phyloP scores from a whole-genome alignment of 2,888 invertebrate species.

The Coremacera marginata region DNA sequence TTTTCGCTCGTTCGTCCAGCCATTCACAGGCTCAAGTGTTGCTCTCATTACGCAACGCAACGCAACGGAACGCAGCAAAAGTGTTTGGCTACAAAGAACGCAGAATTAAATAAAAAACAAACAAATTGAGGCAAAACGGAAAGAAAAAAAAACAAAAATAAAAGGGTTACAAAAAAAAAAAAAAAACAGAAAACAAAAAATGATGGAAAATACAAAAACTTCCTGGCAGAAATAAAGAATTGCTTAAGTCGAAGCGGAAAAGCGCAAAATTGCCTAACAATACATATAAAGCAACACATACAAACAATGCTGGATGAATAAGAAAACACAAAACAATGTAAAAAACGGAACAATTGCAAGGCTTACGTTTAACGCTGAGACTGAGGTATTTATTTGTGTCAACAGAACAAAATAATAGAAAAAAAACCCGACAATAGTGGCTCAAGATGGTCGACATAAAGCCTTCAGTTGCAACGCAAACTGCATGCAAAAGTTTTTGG shows the following conservation, averaged over 20 bases:
- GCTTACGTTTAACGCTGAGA: not conserved
- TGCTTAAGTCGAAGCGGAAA: not conserved
- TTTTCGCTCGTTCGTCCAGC: not conserved
- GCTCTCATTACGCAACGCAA: not conserved
- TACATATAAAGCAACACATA: not conserved
- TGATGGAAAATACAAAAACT: not conserved
- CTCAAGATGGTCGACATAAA: too few relatives aligned
- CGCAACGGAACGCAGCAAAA: not conserved
- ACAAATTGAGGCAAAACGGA: slow-evolving; percentile 18
- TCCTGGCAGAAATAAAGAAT: too few relatives aligned
- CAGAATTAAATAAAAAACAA: slow-evolving; percentile 22
- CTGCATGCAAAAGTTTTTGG: too few relatives aligned
- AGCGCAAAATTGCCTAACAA: slow-evolving; percentile 14
- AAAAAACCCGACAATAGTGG: not conserved
- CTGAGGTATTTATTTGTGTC: slow-evolving; percentile 5
- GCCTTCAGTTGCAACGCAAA: too few relatives aligned
- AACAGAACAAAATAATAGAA: not conserved
- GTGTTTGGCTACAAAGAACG: slow-evolving; percentile 10
- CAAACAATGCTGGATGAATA: not conserved
- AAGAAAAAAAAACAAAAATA: not conserved
- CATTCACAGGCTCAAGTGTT: not conserved
- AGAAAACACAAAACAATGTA: not conserved
- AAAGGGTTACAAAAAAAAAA: not conserved
- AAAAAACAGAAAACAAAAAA: not conserved
- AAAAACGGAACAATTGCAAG: not conserved